These are phyloP conservation scores for Micoletzkya japonica DNA, from an alignment of 2,888 invertebrate species.

Conservation along the genomic window DNA sequence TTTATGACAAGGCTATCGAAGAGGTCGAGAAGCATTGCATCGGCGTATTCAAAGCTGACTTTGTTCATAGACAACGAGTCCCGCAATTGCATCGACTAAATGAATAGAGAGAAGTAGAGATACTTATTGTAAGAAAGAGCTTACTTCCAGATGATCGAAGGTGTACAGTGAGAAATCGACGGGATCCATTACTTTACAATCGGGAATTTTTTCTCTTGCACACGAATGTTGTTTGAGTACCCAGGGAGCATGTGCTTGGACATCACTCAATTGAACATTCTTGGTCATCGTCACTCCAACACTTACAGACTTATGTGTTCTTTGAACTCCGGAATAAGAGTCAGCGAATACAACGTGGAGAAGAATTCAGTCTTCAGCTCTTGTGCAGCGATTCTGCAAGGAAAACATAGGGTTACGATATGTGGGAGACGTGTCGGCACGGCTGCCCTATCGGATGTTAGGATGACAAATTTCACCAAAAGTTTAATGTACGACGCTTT, in stretches of 20 bases:
- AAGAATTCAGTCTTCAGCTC: conserved; percentile 19
- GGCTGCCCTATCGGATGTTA: not conserved
- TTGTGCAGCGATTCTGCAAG: conserved; percentile 7
- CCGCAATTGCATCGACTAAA: not conserved
- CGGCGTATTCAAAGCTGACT: too few relatives aligned
- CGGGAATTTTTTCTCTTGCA: conserved; percentile 4
- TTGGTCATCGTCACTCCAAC: not conserved
- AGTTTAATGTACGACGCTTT: too few relatives aligned
- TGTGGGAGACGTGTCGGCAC: not conserved
- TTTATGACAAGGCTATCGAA: too few relatives aligned
- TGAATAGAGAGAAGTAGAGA: not conserved
- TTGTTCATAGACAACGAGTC: not conserved
- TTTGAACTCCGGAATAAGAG: conserved; percentile 8
- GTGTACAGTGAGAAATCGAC: conserved; percentile 73
- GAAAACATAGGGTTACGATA: not conserved
- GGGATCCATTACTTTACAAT: conserved; percentile 14
- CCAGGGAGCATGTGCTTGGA: conserved; percentile 26
- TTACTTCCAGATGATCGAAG: conserved; percentile 72
- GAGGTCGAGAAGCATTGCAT: too few relatives aligned
- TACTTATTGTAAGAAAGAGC: not conserved
- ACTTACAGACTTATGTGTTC: conserved; percentile 24
- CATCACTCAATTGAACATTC: not conserved
- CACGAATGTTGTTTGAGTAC: not conserved
- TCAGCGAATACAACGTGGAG: conserved; percentile 7
- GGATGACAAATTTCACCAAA: too few relatives aligned